These are phyloP conservation scores for Callipepla californica DNA, from an alignment of 2,113 vertebrate genomes.

Conservation along the genomic window DNA sequence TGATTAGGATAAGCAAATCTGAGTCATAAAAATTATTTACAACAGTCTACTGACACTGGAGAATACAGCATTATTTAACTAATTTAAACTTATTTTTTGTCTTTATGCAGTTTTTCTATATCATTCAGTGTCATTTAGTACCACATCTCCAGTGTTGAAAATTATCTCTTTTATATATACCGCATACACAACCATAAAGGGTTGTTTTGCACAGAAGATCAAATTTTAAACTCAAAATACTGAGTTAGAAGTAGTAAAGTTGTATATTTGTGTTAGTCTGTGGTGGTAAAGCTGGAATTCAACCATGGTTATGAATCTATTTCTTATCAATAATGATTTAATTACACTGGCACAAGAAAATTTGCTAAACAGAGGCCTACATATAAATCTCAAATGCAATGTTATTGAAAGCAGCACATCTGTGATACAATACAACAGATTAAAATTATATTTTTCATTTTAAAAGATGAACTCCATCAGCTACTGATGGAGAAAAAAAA, in stretches of 20 bases:
- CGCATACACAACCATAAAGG: background rate
- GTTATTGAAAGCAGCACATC: slow-evolving; percentile 1
- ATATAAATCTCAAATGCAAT: background rate
- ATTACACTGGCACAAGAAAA: background rate
- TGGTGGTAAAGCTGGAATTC: background rate
- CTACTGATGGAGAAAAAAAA: background rate
- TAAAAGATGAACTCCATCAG: background rate
- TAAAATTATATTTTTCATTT: background rate
- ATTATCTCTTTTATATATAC: background rate
- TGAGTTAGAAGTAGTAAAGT: background rate
- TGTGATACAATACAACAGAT: background rate
- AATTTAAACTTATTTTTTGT: background rate
- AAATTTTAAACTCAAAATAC: background rate
- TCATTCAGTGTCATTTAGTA: background rate
- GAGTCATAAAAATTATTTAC: background rate
- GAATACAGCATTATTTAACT: background rate
- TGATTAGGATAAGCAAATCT: background rate
- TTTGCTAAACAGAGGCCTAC: background rate
- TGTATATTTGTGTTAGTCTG: background rate
- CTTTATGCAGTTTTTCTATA: background rate
- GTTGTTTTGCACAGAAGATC: background rate
- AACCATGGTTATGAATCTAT: background rate
- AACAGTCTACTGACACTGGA: background rate
- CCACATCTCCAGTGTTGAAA: background rate
- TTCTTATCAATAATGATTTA: background rate